phyloP scores from a whole-genome alignment of 1,140 invertebrate species.

The Aphis gossypii region DNA sequence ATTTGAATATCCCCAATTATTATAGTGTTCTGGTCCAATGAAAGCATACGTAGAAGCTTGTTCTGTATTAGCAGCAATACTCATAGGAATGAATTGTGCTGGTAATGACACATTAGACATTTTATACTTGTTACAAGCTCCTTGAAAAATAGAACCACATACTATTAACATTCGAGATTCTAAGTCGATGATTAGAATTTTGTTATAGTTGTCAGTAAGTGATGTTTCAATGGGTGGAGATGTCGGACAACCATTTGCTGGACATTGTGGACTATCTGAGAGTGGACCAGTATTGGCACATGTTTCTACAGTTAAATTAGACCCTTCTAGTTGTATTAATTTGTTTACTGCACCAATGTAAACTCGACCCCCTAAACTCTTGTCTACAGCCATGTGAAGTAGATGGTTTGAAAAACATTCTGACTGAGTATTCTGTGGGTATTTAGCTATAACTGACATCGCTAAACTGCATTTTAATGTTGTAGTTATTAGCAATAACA shows the following conservation, averaged over 20 bases:
- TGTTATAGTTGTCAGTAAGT: conserved; percentile 86
- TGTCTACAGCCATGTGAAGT: conserved; percentile 67
- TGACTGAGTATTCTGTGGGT: conserved; percentile 20
- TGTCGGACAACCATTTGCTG: conserved; percentile 79
- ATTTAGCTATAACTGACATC: conserved; percentile 47
- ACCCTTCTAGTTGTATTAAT: conserved; percentile 68
- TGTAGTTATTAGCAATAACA: conserved; percentile 42
- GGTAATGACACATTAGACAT: conserved; percentile 80
- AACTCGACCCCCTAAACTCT: conserved; percentile 65
- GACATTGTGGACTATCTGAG: conserved; percentile 85
- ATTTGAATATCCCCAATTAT: conserved; percentile 76
- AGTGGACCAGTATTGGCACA: conserved; percentile 72
- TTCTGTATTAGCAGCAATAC: conserved; percentile 91
- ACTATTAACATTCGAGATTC: conserved; percentile 81
- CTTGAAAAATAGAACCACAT: conserved; percentile 87
- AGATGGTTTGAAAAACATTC: conserved; percentile 54
- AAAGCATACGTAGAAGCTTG: conserved; percentile 91
- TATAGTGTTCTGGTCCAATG: conserved; percentile 87
- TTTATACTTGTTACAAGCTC: conserved; percentile 86
- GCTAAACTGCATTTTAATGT: conserved; percentile 51
- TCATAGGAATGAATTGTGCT: conserved; percentile 77
- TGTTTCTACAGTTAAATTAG: conserved; percentile 65
- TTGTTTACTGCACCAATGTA: conserved; percentile 71
- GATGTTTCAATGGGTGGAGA: conserved; percentile 71
- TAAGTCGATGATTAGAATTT: conserved; percentile 87